A percentile compares a stretch with the other conserved stretches of the same genome.
Conservation (phyloP, 2,797 vertebrate species). For the Lithobates pipiens region DNA sequence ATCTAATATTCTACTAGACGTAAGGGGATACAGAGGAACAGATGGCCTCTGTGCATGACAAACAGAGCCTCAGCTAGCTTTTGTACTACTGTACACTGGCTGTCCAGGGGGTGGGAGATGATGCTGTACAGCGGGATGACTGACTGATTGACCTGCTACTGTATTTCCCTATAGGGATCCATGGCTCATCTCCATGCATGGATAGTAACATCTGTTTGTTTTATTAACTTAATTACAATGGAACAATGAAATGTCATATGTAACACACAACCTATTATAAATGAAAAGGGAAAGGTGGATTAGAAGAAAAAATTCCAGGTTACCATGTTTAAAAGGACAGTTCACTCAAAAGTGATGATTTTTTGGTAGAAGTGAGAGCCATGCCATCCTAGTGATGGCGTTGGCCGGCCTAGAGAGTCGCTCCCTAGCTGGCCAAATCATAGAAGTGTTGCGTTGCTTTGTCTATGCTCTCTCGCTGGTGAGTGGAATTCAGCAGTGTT, state of each 20-base stretch:
- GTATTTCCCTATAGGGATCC: background rate
- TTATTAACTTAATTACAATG: background rate
- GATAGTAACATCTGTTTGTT: background rate
- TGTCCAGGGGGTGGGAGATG: slow-evolving; percentile 17
- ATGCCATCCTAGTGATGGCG: too few relatives aligned
- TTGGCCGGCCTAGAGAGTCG: too few relatives aligned
- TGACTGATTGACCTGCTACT: slow-evolving; percentile 28
- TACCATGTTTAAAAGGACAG: too few relatives aligned
- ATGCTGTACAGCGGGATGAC: background rate
- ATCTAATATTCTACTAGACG: slow-evolving; percentile 14
- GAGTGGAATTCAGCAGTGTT: background rate
- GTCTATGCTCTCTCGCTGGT: background rate
- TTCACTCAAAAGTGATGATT: too few relatives aligned
- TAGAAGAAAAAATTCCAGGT: too few relatives aligned
- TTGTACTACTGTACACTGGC: slow-evolving; percentile 15
- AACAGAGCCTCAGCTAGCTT: background rate
- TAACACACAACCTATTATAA: background rate
- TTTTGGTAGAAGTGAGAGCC: too few relatives aligned
- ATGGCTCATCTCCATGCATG: background rate
- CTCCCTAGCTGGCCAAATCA: too few relatives aligned
- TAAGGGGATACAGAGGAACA: slow-evolving; percentile 20
- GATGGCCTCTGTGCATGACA: slow-evolving; percentile 22
- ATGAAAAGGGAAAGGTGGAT: background rate
- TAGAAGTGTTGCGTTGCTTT: background rate
- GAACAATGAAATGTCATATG: background rate